Percentiles rank a stretch among this genome's conserved stretches.
Evolutionary conservation across 2,797 vertebrate genomes (phyloP).

Genomic region (Argyrosomus regius): DNA sequence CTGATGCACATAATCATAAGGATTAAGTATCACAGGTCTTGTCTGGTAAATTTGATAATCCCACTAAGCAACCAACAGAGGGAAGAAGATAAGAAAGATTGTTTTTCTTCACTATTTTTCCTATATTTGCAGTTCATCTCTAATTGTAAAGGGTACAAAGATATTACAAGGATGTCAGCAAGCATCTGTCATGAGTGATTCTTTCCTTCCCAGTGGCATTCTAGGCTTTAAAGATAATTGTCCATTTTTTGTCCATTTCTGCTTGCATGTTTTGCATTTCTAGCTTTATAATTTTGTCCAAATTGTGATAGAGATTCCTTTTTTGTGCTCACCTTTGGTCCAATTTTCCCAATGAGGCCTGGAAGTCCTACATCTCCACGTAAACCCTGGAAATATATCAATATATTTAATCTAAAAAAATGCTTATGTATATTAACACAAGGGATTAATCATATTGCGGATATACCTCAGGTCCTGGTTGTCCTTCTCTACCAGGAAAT

Average conservation of each 20-base stretch:
- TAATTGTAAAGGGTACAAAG: not conserved
- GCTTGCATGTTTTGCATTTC: not conserved
- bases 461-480: constrained; percentile 60
- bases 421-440: not conserved
- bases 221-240: not conserved
- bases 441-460: not conserved
- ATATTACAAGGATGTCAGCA: not conserved
- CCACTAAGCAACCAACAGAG: constrained; percentile 38
- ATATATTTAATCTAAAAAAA: not conserved
- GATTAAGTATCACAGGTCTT: not conserved
- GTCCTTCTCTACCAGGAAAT: constrained; percentile 56
- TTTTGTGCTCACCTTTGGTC: constrained; percentile 64
- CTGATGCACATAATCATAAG: not conserved
- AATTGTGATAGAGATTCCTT: not conserved
- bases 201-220: not conserved
- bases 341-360: constrained; percentile 66
- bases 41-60: not conserved
- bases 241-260: not conserved
- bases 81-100: not conserved
- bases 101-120: not conserved
- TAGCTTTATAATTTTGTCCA: not conserved
- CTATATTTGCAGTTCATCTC: not conserved
- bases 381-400: constrained; percentile 56
- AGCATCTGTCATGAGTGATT: not conserved
- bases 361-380: constrained; percentile 62